phyloP scores from a whole-genome alignment of 2,888 invertebrate species.

The Calliscelio sp. region DNA sequence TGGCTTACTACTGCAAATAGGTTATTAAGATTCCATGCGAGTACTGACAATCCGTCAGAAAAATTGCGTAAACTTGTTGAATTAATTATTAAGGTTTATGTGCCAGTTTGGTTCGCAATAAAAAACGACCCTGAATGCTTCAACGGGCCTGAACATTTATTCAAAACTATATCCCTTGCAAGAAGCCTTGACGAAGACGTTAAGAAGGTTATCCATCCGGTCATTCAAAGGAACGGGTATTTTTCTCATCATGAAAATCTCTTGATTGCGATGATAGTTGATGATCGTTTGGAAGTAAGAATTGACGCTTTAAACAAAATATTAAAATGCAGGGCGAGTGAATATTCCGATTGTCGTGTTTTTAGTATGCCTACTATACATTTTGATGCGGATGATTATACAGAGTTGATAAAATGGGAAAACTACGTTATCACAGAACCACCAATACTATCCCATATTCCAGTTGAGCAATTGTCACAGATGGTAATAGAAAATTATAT shows the following conservation, averaged over 20 bases:
- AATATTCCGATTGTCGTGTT: neutral
- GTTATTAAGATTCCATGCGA: constrained; percentile 15
- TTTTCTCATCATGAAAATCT: constrained; percentile 55
- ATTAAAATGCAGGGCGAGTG: constrained; percentile 6
- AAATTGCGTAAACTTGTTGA: constrained; percentile 21
- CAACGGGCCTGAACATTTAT: neutral
- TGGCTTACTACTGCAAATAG: constrained; percentile 37
- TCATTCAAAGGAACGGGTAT: constrained; percentile 58
- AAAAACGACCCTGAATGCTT: constrained; percentile 45
- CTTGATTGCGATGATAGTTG: constrained; percentile 40
- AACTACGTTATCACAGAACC: too few species aligned
- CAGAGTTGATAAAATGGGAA: too few species aligned
- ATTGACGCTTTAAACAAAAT: constrained; percentile 35
- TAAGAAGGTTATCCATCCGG: constrained; percentile 61
- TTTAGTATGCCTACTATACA: constrained; percentile 24
- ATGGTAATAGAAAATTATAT: too few species aligned
- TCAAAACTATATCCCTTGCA: constrained; percentile 12
- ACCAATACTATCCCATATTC: too few species aligned
- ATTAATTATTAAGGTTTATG: constrained; percentile 40
- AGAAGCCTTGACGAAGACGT: constrained; percentile 13
- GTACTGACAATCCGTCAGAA: neutral
- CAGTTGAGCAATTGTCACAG: too few species aligned
- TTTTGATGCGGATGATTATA: constrained; percentile 39
- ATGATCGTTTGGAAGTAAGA: constrained; percentile 40
- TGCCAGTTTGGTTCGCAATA: constrained; percentile 53